Evolutionary conservation across 2,797 vertebrate species (phyloP), one percentile per base, ranked within the genome.

Genomic region (Champsocephalus esox): DNA sequence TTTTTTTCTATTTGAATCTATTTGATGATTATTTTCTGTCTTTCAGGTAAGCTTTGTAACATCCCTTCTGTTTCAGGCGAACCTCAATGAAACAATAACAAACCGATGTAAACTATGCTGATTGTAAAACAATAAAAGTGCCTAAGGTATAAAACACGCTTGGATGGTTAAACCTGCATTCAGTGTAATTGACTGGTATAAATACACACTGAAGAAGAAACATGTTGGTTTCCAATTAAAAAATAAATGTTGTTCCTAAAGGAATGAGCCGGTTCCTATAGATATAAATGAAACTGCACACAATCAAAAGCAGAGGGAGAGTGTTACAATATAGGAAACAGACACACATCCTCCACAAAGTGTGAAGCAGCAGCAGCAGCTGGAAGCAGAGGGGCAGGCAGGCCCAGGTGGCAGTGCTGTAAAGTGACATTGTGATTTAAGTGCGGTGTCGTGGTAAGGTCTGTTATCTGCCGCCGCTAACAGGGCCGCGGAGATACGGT

Each of bases 391-490:
- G 0, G 90, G 92, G 90, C 89, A 88, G 6, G 55, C 55, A 67
- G 80, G 79, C 87, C 87, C 81, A 60, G 90, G 89, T 90, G 88
- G 84, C 84, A 32, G 61, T 10, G 78, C 81, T 83, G 82, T 85
- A 86, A 90, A 79, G 87, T 93, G 93, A 92, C 92, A 93, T 80
- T 43, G 81, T 92, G 91, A 94, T 94, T 94, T 89, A 94, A 67
- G 85, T 84, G 73, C 70, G 12, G 88, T 91, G 92, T 90, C 85
- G 13, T 54, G 3, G 32, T 34, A 3, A 55, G 84, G 72, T 75
- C 75, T 32, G 87, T 90, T 92, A 93, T 93, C 93, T 92, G 16
- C 66, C 11, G 17, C 62, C 32, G 34, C 83, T 88, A 82, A 88
- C 88, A 69, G 85, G 81, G 72, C 79, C 55, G 1, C 34, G 71